phyloP scores from a whole-genome alignment of 2,113 vertebrate genomes.

The Equus przewalskii region DNA sequence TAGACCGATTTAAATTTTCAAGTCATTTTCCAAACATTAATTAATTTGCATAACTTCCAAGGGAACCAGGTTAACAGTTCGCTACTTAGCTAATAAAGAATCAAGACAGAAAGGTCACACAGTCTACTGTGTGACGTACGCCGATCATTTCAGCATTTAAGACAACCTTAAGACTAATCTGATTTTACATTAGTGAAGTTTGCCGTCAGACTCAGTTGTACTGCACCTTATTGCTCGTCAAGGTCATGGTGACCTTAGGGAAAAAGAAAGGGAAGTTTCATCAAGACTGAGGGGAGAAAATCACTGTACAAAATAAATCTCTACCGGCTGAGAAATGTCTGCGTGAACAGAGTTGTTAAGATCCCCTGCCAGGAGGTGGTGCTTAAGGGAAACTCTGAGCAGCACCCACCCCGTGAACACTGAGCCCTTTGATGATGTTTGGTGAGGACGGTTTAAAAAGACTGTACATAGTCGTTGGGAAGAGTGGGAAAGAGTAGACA shows the following conservation, averaged over 20 bases:
- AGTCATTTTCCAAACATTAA: constrained; percentile 75
- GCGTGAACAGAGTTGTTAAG: neutral
- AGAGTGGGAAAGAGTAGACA: too few species aligned
- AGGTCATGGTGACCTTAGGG: constrained; percentile 12
- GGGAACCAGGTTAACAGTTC: constrained; percentile 60
- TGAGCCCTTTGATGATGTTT: neutral
- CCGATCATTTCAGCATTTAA: neutral
- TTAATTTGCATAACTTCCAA: constrained; percentile 75
- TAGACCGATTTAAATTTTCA: constrained; percentile 63
- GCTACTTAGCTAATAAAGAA: constrained; percentile 56
- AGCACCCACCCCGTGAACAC: neutral
- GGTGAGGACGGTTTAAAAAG: neutral
- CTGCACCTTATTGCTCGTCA: neutral
- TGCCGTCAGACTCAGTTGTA: neutral
- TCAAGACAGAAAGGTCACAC: neutral
- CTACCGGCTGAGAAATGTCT: constrained; percentile 31
- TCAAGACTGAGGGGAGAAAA: neutral
- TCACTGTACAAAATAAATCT: neutral
- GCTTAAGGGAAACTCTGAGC: neutral
- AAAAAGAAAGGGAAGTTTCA: neutral
- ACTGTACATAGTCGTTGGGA: neutral
- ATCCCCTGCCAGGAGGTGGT: neutral
- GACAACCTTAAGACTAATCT: constrained; percentile 35
- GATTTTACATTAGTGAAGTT: neutral
- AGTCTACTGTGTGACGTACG: neutral